These are phyloP conservation scores for Anoplopoma fimbria DNA, from an alignment of 2,113 vertebrate genomes.

Conservation along the genomic window DNA sequence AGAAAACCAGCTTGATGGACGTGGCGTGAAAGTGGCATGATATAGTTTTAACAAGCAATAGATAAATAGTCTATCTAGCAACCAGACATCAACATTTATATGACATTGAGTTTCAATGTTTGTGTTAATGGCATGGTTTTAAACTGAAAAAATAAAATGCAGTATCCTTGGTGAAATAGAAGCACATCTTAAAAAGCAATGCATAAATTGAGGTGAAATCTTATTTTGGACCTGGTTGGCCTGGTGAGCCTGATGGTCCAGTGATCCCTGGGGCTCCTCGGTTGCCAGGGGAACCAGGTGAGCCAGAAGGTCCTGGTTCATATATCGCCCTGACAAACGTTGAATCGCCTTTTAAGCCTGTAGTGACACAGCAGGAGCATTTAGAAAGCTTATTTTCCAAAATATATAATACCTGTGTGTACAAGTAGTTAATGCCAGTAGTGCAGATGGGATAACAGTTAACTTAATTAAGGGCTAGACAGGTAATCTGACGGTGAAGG, in stretches of 20 bases:
- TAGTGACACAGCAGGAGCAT: background rate
- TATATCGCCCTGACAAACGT: background rate
- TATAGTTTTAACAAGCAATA: background rate
- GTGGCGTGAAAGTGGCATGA: background rate
- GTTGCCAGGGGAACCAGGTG: constrained; percentile 48
- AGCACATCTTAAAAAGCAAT: constrained; percentile 1
- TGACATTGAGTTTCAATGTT: background rate
- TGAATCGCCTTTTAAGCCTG: constrained; percentile 63
- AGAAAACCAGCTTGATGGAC: background rate
- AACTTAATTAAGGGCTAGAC: background rate
- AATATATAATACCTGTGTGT: background rate
- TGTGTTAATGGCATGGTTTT: background rate
- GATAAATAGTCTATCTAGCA: background rate
- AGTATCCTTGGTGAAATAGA: background rate
- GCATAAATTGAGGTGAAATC: background rate
- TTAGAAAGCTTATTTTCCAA: constrained; percentile 1
- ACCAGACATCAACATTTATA: background rate
- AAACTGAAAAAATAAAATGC: background rate
- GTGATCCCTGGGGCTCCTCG: constrained; percentile 71
- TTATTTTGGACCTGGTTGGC: constrained; percentile 80
- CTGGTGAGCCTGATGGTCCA: constrained; percentile 80
- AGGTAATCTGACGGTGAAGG: background rate
- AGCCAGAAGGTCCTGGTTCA: constrained; percentile 67
- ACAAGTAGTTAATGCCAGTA: background rate
- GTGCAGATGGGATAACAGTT: background rate